Evolutionary conservation across 2,797 vertebrate genomes (phyloP), one percentile per base, ranked within the genome.

Genomic region (Channa striata): DNA sequence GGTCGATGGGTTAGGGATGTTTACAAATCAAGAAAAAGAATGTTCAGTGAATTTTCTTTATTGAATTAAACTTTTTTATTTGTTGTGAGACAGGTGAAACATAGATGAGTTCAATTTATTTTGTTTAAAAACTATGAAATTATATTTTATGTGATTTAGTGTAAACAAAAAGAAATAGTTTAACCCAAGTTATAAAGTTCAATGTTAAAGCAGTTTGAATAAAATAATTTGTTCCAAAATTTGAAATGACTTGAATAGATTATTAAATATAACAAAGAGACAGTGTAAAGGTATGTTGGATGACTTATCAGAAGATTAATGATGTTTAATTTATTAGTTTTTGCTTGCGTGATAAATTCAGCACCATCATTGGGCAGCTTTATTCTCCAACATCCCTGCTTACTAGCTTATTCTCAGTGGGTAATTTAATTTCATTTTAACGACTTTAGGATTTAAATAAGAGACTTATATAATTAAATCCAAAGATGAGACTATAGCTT

Each of bases 71-170:
- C n/a, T n/a, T n/a, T 30, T 30, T 30, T 30, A 30, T 30, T 30
- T 30, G 6, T 30, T 30, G 25, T 30, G 25, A 30, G 25, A 30
- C 25, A 30, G 4, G 23, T 80, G 46, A 74, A 72, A 80, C 78
- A 70, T 62, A 71, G 57, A 79, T 88, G 59, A 63, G 74, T 72
- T 57, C 1, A 59, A 54, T 34, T 77, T 82, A 89, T 84, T 80
- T 40, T 3, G 70, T 49, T 57, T 0, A 34, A 47, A 2, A 16
- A 33, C n/a, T 51, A 58, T 51, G 14, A 82, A 83, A 75, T 74
- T 20, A 78, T 64, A 62, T 74, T 62, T 52, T 49, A 78, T 46
- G 67, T 80, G 60, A 84, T 59, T 80, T 68, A 62, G 61, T 23
- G 72, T 81, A 57, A 81, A 82, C 74, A 76, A 83, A 77, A 77